Evolutionary conservation across 2,888 invertebrate species (phyloP).

Genomic region (Phorcus lineatus): DNA sequence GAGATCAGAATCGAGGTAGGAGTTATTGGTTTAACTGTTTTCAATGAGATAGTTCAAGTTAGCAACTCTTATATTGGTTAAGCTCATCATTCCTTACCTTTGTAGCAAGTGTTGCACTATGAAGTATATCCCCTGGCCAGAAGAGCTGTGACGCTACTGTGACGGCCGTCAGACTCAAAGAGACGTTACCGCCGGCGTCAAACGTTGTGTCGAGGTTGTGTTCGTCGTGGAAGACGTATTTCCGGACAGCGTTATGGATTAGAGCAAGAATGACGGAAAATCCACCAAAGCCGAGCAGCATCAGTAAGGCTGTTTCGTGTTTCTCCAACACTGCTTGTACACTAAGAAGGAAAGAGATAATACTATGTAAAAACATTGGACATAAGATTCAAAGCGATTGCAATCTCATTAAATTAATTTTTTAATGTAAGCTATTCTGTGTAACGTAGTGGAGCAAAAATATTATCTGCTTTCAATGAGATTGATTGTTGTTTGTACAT

Average conservation of each 20-base stretch:
- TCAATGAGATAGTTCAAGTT: no score
- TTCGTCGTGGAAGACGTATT: conserved; percentile 68
- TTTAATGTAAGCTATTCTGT: no score
- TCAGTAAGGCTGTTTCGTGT: conserved; percentile 64
- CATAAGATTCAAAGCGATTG: no score
- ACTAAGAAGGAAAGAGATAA: conserved; percentile 37
- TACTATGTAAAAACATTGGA: background rate
- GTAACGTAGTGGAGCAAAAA: no score
- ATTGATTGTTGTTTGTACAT: no score
- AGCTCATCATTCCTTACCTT: no score
- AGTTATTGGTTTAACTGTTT: no score
- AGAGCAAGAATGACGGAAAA: conserved; percentile 68
- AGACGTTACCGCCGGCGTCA: conserved; percentile 70
- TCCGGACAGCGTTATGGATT: conserved; percentile 65
- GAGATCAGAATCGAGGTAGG: no score
- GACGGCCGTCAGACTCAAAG: conserved; percentile 66
- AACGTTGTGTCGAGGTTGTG: conserved; percentile 70
- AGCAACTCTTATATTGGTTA: no score
- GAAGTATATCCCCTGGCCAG: conserved; percentile 70
- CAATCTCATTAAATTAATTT: no score
- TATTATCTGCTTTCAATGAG: no score
- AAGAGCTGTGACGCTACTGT: conserved; percentile 69
- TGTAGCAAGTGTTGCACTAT: conserved; percentile 67
- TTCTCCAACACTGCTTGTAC: conserved; percentile 62
- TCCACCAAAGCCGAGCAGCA: conserved; percentile 68